Conservation (phyloP, 2,888 invertebrate species). For the Andrena bucephala region DNA sequence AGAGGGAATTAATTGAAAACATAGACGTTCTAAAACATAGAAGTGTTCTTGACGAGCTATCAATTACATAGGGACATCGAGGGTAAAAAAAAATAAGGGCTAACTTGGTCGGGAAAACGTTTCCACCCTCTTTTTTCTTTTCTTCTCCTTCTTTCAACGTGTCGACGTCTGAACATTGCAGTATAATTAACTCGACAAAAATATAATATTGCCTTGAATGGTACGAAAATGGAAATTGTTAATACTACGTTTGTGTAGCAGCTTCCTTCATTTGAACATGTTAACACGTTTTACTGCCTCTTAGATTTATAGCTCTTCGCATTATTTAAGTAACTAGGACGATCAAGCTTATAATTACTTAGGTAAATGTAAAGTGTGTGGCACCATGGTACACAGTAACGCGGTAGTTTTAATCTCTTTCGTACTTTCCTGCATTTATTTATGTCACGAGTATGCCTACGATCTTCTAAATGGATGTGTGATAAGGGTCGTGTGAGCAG, state of each 20-base stretch:
- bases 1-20: not conserved
- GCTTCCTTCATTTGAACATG: not conserved
- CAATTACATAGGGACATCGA: too few relatives aligned
- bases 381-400: not conserved
- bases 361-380: constrained; percentile 15
- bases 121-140: not conserved
- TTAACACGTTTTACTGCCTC: not conserved
- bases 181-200: not conserved
- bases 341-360: constrained; percentile 21
- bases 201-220: not conserved
- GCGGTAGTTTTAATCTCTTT: not conserved
- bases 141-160: not conserved
- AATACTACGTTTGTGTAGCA: not conserved
- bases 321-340: constrained; percentile 20
- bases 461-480: constrained; percentile 1
- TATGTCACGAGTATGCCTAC: not conserved
- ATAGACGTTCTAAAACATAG: too few relatives aligned
- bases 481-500: not conserved
- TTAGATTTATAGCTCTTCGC: constrained; percentile 3
- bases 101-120: too few relatives aligned
- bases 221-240: not conserved
- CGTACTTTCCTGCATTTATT: not conserved
- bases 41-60: too few relatives aligned
- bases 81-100: too few relatives aligned
- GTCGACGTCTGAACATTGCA: not conserved